Percentiles rank a stretch among this genome's conserved stretches.
Evolutionary conservation across 2,797 vertebrate species (phyloP).

Genomic region (Rhinatrema bivittatum): DNA sequence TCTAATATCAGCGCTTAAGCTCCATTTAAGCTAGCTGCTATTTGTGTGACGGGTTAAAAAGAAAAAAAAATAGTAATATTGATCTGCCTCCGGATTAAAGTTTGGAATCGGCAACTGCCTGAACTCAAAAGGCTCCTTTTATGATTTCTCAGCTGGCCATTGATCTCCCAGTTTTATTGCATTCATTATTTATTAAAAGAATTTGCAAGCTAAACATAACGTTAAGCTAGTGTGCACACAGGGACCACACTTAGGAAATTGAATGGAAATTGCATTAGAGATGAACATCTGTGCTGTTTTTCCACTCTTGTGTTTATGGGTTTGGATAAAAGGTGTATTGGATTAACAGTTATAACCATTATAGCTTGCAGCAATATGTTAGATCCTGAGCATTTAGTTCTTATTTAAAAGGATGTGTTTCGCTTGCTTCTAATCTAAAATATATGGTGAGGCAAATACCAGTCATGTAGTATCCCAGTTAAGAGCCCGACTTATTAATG

Average conservation of each 20-base stretch:
- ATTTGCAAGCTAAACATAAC: constrained; percentile 88
- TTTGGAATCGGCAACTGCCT: constrained; percentile 62
- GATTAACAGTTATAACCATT: constrained; percentile 64
- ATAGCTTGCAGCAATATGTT: constrained; percentile 50
- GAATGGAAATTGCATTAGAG: constrained; percentile 92
- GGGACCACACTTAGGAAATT: constrained; percentile 89
- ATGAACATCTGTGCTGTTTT: constrained; percentile 86
- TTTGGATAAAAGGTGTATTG: constrained; percentile 67
- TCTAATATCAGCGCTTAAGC: constrained; percentile 48
- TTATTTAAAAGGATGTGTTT: constrained; percentile 31
- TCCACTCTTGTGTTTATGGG: constrained; percentile 67
- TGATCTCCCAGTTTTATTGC: constrained; percentile 81
- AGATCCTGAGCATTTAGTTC: constrained; percentile 41
- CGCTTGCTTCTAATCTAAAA: constrained; percentile 26
- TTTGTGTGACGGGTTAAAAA: constrained; percentile 57
- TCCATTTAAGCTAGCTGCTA: constrained; percentile 42
- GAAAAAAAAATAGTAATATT: constrained; percentile 56
- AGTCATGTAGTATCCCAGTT: constrained; percentile 23
- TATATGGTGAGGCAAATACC: constrained; percentile 10
- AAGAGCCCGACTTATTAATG: constrained; percentile 36
- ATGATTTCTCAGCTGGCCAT: constrained; percentile 78
- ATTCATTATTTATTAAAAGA: constrained; percentile 89
- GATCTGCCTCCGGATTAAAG: constrained; percentile 63
- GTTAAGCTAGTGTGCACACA: constrained; percentile 80
- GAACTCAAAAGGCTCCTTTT: constrained; percentile 64